Conservation (phyloP, 2,888 invertebrate genomes). For the Cerceris rybyensis region DNA sequence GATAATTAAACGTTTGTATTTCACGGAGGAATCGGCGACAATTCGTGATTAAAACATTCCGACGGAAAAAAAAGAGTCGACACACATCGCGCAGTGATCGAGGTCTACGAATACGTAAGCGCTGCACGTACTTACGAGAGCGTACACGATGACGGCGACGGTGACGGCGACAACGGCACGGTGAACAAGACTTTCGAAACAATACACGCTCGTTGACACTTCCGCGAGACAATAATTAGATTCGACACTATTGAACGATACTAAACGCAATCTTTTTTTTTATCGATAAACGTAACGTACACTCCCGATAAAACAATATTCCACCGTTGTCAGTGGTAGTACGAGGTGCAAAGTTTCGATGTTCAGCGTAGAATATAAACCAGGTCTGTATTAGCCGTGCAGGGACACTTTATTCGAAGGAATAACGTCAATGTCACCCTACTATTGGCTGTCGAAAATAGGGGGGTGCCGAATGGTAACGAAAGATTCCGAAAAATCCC, state of each 20-base stretch:
- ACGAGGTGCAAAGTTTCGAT: slow-evolving; percentile 10
- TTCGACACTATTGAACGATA: slow-evolving; percentile 42
- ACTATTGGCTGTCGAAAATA: slow-evolving; percentile 26
- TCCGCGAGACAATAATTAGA: slow-evolving; percentile 42
- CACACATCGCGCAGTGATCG: too few species aligned
- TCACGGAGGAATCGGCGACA: too few species aligned
- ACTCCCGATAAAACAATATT: slow-evolving; percentile 21
- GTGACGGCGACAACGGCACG: slow-evolving; percentile 22
- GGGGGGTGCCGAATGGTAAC: slow-evolving; percentile 28
- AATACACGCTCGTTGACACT: slow-evolving; percentile 50
- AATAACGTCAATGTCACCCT: slow-evolving; percentile 53
- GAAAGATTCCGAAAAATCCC: slow-evolving; percentile 11
- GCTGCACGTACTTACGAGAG: background rate
- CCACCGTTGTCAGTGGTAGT: slow-evolving; percentile 16
- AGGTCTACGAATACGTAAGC: background rate
- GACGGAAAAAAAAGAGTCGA: too few species aligned
- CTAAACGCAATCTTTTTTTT: slow-evolving; percentile 16
- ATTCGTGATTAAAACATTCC: too few species aligned
- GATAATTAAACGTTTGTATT: too few species aligned
- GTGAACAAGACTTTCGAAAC: slow-evolving; percentile 43
- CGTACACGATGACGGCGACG: slow-evolving; percentile 38
- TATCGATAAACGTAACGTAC: slow-evolving; percentile 1
- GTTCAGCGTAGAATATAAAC: background rate
- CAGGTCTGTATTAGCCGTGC: background rate
- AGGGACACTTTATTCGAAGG: slow-evolving; percentile 28